These are phyloP conservation scores for Drosophila maculinotata DNA, from an alignment of 2,888 invertebrate species.

Conservation along the genomic window DNA sequence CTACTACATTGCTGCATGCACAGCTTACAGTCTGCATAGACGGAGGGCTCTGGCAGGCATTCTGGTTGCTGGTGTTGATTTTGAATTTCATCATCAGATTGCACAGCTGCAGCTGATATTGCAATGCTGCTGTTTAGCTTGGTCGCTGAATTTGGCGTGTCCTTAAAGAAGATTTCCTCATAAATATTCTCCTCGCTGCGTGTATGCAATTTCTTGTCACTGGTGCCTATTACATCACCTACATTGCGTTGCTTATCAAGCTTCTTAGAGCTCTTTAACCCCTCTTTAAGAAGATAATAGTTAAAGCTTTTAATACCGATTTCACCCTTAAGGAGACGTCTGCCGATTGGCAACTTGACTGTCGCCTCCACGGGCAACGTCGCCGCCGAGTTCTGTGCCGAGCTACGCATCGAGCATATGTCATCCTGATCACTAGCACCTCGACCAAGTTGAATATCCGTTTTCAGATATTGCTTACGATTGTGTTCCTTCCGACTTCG, in stretches of 20 bases:
- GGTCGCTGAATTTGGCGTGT: slow-evolving; percentile 58
- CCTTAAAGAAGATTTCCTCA: slow-evolving; percentile 85
- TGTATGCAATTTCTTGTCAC: slow-evolving; percentile 71
- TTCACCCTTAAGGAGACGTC: slow-evolving; percentile 84
- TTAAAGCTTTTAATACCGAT: slow-evolving; percentile 85
- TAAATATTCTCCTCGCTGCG: slow-evolving; percentile 85
- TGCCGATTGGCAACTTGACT: slow-evolving; percentile 83
- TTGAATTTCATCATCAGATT: slow-evolving; percentile 60
- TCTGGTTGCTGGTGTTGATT: slow-evolving; percentile 41
- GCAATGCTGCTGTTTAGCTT: slow-evolving; percentile 22
- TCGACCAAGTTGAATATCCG: slow-evolving; percentile 9
- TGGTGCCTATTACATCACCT: slow-evolving; percentile 8
- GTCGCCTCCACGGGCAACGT: slow-evolving; percentile 55
- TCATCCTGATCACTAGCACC: slow-evolving; percentile 64
- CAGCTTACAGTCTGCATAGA: slow-evolving; percentile 83
- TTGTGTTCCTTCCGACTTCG: slow-evolving; percentile 49
- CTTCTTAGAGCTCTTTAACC: slow-evolving; percentile 84
- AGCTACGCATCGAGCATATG: slow-evolving; percentile 67
- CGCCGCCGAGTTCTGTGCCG: slow-evolving; percentile 61
- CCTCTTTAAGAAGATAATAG: slow-evolving; percentile 85
- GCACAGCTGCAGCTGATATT: slow-evolving; percentile 22
- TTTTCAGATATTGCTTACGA: slow-evolving; percentile 67
- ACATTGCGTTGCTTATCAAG: slow-evolving; percentile 78
- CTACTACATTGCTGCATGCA: slow-evolving; percentile 84
- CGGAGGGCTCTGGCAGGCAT: slow-evolving; percentile 27